Conservation (phyloP, 2,113 vertebrate species). For the Acanthochromis polyacanthus region DNA sequence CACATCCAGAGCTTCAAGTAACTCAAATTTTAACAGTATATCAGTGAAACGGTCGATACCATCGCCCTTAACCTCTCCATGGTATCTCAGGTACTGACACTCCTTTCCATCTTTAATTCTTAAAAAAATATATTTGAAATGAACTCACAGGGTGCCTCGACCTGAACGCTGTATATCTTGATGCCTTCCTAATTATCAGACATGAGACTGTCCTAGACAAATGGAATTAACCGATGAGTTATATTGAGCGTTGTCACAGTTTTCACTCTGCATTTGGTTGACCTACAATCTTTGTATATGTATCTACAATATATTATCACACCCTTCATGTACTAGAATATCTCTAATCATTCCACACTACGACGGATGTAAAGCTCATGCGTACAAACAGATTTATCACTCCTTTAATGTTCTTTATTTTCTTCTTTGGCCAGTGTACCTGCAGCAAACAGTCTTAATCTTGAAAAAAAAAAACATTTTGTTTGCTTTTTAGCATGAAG, state of each 20-base stretch:
- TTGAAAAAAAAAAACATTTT: not conserved
- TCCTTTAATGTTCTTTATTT: constrained; percentile 11
- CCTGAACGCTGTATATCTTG: constrained; percentile 55
- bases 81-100: constrained; percentile 62
- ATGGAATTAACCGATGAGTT: not conserved
- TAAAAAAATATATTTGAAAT: constrained; percentile 20
- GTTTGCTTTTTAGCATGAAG: constrained; percentile 17
- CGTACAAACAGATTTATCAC: constrained; percentile 1
- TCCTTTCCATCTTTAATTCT: constrained; percentile 24
- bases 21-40: constrained; percentile 1
- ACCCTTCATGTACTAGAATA: constrained; percentile 36
- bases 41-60: constrained; percentile 21
- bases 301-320: constrained; percentile 36
- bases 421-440: constrained; percentile 10
- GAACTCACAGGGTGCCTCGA: constrained; percentile 65
- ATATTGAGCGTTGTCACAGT: constrained; percentile 19
- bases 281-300: constrained; percentile 30
- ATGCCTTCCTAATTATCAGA: constrained; percentile 40
- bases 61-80: constrained; percentile 16
- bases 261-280: constrained; percentile 22
- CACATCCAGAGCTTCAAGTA: constrained; percentile 23
- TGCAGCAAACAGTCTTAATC: constrained; percentile 7
- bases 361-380: constrained; percentile 15
- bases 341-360: constrained; percentile 18
- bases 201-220: not conserved